Evolutionary conservation across 37 sponge, comb jelly and placozoan genomes (phyloP), one percentile per base, ranked within the genome.

Genomic region (Spongilla lacustris): DNA sequence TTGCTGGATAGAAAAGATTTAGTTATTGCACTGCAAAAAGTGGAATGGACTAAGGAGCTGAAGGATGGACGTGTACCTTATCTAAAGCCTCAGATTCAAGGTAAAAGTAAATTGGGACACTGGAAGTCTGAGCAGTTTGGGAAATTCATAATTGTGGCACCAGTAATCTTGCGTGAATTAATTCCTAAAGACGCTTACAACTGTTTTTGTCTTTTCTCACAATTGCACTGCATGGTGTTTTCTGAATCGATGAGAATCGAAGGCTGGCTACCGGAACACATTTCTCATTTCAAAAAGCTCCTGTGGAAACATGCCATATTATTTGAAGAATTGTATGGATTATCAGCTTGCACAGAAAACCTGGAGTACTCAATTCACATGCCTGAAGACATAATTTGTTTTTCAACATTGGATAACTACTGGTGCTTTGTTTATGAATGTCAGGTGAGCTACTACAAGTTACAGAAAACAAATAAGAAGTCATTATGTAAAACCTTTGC

Each of bases 121-220:
- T 80, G 80, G 80, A 79, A 79, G 67, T 79, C 79, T 0, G 80
- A 80, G 23, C 58, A 80, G 33, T 80, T 80, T 11, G 27, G 28
- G 10, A 80, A 66, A 23, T 36, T 80, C 29, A 33, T 33, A 0
- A 17, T 10, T 28, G 37, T 80, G 2, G 80, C 80, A 6, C 80
- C 80, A 24, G 22, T 25, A 32, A 23, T 80, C 0, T 35, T 80
- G 5, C 80, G 67, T 23, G 30, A 10, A 29, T 10, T 79, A 27
- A 32, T 79, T 11, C 79, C 79, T 3, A 49, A 58, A 21, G 29
- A 58, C 1, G 58, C 30, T 2, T 79, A 79, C 58, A 29, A 58
- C 17, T 79, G 67, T 10, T 50, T 79, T 10, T 79, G 67, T 32
- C 79, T 79, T 6, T 66, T 79, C 3, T 29, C 21, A 14, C 3